Evolutionary conservation across 1,140 invertebrate genomes (phyloP).

Genomic region (Oedothorax gibbosus): DNA sequence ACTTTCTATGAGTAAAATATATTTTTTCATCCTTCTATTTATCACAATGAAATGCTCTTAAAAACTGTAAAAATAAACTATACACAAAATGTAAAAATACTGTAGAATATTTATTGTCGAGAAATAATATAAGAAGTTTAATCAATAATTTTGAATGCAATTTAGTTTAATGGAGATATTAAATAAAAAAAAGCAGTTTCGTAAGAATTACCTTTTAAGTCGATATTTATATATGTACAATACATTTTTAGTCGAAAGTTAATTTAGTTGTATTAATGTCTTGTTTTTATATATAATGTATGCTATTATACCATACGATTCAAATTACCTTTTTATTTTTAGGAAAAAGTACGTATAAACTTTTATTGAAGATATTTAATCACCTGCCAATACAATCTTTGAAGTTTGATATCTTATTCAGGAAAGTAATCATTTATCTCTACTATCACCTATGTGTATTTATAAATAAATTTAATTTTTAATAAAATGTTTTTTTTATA

Average conservation of each 20-base stretch:
- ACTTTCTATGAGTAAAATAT: no score
- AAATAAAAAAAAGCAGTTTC: not conserved
- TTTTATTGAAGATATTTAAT: not conserved
- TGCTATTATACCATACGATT: not conserved
- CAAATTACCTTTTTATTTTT: constrained; percentile 35
- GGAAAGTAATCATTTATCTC: no score
- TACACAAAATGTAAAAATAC: no score
- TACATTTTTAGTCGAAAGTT: not conserved
- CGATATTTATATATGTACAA: not conserved
- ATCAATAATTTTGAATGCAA: not conserved
- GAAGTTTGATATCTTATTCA: no score
- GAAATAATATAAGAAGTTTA: no score
- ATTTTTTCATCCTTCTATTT: no score
- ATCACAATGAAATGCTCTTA: no score
- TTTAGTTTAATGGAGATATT: no score
- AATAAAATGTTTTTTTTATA: not conserved
- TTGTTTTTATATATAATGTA: not conserved
- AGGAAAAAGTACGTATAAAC: constrained; percentile 59
- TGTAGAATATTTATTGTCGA: no score
- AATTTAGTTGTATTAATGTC: not conserved
- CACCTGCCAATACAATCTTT: no score
- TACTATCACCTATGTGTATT: not conserved
- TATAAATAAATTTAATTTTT: not conserved
- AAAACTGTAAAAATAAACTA: no score
- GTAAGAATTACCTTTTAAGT: not conserved